Base-by-base conservation (phyloP, 1,140 invertebrate species). In the Cydia strobilella region DNA sequence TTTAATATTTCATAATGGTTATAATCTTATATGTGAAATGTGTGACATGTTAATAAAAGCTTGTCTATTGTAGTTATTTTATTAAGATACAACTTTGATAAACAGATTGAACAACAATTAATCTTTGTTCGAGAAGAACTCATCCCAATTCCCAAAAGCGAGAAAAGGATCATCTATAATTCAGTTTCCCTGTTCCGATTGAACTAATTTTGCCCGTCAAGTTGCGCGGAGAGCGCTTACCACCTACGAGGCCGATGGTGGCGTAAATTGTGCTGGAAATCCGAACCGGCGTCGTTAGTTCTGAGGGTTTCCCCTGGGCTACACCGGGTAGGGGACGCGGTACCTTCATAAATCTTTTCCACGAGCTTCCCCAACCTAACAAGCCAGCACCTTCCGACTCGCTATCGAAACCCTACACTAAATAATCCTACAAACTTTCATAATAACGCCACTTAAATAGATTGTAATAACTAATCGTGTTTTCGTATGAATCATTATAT, bases 321-420 rank as follows among this genome's bases (percentile, higher is more conserved):
- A 84, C 81, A 77, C 79, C 79, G 82, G 81, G 77, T 76, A 81
- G 86, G 84, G 84, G 86, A 86, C 85, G 83, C 66, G 77, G 83
- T 79, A 91, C 89, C 89, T 87, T 85, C 85, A 92, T 91, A 92
- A 91, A 91, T 90, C 89, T 91, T 90, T 89, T 90, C 84, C 83
- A 82, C 83, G 79, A 84, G 83, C 84, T 84, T 79, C 82, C 87
- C 88, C 90, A 86, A 87, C 88, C 88, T 89, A 91, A 91, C 89
- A 90, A 90, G 85, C 88, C 82, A 80, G 80, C 79, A 77, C 76
- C 74, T 79, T 80, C 80, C 76, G 75, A 76, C 78, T 84, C 80
- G 78, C 81, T 77, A 82, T 83, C 80, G 74, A 82, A 86, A 82
- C 83, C 83, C 81, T 79, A 76, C 77, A 84, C 80, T 90, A 88